A percentile compares a stretch with the other conserved stretches of the same genome.
These are phyloP conservation scores for Ridgeia piscesae DNA, from an alignment of 1,140 invertebrate species.

Conservation along the genomic window DNA sequence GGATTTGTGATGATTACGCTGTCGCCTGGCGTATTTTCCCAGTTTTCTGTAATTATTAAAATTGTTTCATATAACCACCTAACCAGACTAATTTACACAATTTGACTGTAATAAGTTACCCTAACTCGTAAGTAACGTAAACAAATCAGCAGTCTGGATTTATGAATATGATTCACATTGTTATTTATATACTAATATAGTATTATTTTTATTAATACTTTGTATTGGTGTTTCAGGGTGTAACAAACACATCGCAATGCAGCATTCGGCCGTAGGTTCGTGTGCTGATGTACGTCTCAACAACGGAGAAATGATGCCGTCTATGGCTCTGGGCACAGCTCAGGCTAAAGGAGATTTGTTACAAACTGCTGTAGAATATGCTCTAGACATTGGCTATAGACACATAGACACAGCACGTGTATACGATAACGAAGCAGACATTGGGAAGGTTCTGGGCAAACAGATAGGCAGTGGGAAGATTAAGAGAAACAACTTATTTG, in stretches of 20 bases:
- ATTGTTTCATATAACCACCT: too few relatives aligned
- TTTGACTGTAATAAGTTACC: too few relatives aligned
- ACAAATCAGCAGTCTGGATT: too few relatives aligned
- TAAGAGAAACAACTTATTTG: constrained; percentile 43
- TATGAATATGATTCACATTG: too few relatives aligned
- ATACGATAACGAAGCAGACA: constrained; percentile 44
- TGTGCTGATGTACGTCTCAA: not conserved
- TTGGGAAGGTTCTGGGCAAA: constrained; percentile 41
- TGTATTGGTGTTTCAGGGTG: not conserved
- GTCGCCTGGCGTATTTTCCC: too few relatives aligned
- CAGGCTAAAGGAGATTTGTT: not conserved
- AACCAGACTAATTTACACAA: too few relatives aligned
- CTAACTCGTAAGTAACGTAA: too few relatives aligned
- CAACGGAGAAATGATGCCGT: not conserved
- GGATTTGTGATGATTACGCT: too few relatives aligned
- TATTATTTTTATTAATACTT: too few relatives aligned
- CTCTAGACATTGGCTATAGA: constrained; percentile 43
- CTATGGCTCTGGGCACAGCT: not conserved
- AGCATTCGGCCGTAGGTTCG: not conserved
- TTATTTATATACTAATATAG: too few relatives aligned
- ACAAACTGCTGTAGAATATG: constrained; percentile 18
- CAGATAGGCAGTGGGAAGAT: constrained; percentile 36
- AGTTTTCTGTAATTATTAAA: too few relatives aligned
- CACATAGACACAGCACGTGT: constrained; percentile 47
- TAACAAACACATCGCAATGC: not conserved